Evolutionary conservation across 2,888 invertebrate species (phyloP).

Genomic region (Stenoptilia bipunctidactyla): DNA sequence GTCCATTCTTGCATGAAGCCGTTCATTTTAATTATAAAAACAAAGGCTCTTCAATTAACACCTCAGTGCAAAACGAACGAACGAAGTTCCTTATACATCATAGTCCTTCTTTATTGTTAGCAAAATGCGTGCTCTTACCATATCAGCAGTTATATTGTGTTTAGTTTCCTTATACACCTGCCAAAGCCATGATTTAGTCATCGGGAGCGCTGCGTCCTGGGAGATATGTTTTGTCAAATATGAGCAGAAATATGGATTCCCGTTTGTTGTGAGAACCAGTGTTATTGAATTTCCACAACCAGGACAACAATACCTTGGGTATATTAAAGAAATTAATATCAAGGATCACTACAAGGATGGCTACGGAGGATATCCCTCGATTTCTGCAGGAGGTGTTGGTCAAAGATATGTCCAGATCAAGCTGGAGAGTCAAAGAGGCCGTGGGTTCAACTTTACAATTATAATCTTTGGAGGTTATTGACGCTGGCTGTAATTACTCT

Average conservation of each 20-base stretch:
- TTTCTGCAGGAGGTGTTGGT: conserved; percentile 51
- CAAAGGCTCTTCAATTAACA: too few species aligned
- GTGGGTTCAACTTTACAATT: conserved; percentile 53
- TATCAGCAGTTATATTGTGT: conserved; percentile 30
- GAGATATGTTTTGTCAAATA: conserved; percentile 46
- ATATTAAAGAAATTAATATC: conserved; percentile 40
- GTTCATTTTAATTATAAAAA: too few species aligned
- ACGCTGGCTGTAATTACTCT: conserved; percentile 7
- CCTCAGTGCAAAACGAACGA: too few species aligned
- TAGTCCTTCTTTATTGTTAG: too few species aligned
- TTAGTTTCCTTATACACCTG: conserved; percentile 25
- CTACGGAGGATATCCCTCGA: conserved; percentile 41
- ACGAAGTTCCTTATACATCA: too few species aligned
- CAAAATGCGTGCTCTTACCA: conserved; percentile 36
- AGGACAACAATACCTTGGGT: conserved; percentile 42
- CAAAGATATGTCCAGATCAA: conserved; percentile 52
- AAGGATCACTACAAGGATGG: conserved; percentile 48
- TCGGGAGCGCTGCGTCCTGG: conserved; percentile 44
- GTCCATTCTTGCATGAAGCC: too few species aligned
- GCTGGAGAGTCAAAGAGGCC: conserved; percentile 47
- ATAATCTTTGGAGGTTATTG: conserved; percentile 53
- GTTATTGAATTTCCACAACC: conserved; percentile 44
- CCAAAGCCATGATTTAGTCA: conserved; percentile 46
- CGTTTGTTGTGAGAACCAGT: conserved; percentile 38
- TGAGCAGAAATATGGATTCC: conserved; percentile 52